Base-by-base conservation (phyloP, 2,797 vertebrate genomes). In the Xiphorhynchus erythropygius region DNA sequence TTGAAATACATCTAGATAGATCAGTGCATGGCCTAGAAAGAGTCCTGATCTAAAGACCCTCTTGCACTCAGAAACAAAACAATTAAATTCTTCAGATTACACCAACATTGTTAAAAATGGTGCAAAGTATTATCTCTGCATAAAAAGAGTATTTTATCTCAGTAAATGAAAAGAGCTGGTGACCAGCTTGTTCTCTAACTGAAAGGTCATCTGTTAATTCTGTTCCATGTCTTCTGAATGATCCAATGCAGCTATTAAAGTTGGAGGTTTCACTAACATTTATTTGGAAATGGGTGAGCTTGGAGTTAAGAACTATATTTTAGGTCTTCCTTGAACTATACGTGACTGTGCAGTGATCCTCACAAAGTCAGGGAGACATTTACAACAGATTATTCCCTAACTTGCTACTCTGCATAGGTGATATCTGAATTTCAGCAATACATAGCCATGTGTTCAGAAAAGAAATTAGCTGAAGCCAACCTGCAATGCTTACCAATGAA, bases 41-140 rank as follows among this genome's bases (percentile, higher is more conserved):
- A 78, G 70, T 75, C 65, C 18, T 73, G 47, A 73, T 47, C 47
- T 46, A 56, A 85, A 80, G 60, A 84, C 27, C 25, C 27, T 71
- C 27, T 44, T 76, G 55, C 56, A 81, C 85, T 67, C 75, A 88
- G 74, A 94, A 69, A 79, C 44, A 90, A 96, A 90, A 91, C 69
- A 84, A 90, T 56, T 33, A 64, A 91, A 91, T 94, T 94, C 74
- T 90, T 90, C 96, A 71, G 96, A 95, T 93, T 96, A 94, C 91
- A 89, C 46, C 75, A 88, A 92, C 73, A 79, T 23, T 85, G 87
- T 87, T 94, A 78, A 94, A 93, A 88, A 90, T 1, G 23, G 86
- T 87, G 73, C 79, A 92, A 94, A 95, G 69, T 91, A 94, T 86
- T 81, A 95, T 87, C 85, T 94, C 84, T 83, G 67, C 63, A 65